Evolutionary conservation across 2,888 invertebrate species (phyloP).

Genomic region (Ypsolopha sequella): DNA sequence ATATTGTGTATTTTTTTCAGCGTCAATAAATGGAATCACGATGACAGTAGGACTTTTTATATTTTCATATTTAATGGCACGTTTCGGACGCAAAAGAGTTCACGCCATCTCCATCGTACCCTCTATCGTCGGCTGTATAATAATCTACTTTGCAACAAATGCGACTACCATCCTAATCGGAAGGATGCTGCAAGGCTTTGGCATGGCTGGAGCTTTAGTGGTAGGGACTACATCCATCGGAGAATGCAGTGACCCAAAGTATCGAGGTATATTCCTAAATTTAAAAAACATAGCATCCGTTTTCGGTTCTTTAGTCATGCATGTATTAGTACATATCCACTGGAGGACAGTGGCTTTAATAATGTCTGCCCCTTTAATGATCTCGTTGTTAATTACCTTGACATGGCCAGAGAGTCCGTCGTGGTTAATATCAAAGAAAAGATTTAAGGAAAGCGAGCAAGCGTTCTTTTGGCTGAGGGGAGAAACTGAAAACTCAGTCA

Average conservation of each 20-base stretch:
- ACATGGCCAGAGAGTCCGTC: constrained; percentile 72
- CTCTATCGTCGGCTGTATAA: constrained; percentile 28
- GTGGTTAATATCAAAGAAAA: constrained; percentile 68
- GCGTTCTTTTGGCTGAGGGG: constrained; percentile 66
- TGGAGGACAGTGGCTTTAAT: constrained; percentile 32
- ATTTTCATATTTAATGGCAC: constrained; percentile 30
- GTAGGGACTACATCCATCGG: constrained; percentile 38
- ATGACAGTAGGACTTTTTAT: constrained; percentile 26
- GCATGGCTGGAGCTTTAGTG: constrained; percentile 23
- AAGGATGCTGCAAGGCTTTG: constrained; percentile 27
- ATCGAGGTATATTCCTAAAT: constrained; percentile 38
- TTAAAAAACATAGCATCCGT: constrained; percentile 33
- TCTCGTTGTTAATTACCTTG: constrained; percentile 29
- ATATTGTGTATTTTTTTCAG: too few species aligned
- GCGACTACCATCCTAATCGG: constrained; percentile 25
- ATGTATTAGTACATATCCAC: constrained; percentile 24
- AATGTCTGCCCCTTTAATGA: constrained; percentile 20
- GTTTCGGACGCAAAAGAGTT: constrained; percentile 26
- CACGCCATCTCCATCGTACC: constrained; percentile 19
- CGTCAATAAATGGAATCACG: constrained; percentile 25
- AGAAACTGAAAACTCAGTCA: constrained; percentile 14
- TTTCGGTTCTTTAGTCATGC: constrained; percentile 28
- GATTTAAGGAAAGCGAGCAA: constrained; percentile 52
- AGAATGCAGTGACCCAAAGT: constrained; percentile 35
- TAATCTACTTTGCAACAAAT: constrained; percentile 24